Evolutionary conservation across 2,888 invertebrate genomes (phyloP).

Genomic region (Caenorhabditis doughertyi): DNA sequence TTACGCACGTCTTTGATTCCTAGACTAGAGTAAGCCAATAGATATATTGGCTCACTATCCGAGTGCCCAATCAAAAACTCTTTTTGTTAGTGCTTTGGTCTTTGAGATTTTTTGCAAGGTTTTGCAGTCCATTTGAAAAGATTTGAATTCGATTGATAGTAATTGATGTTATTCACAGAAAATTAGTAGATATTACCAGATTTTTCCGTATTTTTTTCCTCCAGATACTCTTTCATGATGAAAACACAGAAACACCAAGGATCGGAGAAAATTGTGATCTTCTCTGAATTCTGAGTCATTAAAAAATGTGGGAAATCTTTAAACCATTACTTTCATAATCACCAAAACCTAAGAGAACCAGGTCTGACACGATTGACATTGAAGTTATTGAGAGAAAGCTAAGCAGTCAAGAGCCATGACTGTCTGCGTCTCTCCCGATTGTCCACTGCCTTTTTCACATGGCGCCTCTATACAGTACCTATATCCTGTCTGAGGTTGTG

Average conservation of each 20-base stretch:
- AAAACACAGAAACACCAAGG: too few relatives aligned
- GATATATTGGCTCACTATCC: background rate
- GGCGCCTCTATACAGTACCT: conserved; percentile 43
- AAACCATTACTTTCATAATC: conserved; percentile 13
- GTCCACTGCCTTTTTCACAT: background rate
- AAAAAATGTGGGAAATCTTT: background rate
- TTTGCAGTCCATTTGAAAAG: background rate
- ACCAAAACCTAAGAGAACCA: conserved; percentile 27
- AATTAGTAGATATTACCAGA: too few relatives aligned
- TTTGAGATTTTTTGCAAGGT: conserved; percentile 1
- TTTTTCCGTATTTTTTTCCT: too few relatives aligned
- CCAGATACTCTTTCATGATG: too few relatives aligned
- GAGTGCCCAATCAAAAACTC: background rate
- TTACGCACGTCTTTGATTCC: background rate
- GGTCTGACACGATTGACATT: conserved; percentile 57
- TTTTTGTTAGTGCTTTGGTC: background rate
- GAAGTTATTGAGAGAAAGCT: conserved; percentile 7
- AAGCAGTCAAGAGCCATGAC: conserved; percentile 51
- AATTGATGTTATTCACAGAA: background rate
- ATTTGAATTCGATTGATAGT: background rate
- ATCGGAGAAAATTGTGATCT: too few relatives aligned
- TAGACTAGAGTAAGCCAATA: conserved; percentile 19
- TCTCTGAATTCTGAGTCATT: too few relatives aligned
- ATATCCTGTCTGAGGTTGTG: conserved; percentile 53
- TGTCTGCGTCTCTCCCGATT: conserved; percentile 36